Evolutionary conservation across 1,140 invertebrate species (phyloP).

Genomic region (Chymomyza costata): DNA sequence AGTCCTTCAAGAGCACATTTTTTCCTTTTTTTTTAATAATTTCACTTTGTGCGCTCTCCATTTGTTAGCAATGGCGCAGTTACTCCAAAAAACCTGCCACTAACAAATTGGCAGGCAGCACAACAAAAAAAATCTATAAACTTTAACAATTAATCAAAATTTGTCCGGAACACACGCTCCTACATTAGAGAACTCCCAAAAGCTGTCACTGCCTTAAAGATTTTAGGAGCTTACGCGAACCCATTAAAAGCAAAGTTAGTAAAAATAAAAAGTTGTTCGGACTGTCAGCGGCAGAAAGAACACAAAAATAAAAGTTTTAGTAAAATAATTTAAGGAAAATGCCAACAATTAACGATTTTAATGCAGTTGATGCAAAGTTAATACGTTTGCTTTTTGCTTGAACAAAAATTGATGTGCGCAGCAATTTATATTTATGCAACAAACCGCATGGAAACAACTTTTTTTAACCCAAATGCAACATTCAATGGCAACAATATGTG

Average conservation of each 20-base stretch:
- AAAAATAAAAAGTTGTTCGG: constrained; percentile 1
- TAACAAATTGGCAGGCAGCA: constrained; percentile 31
- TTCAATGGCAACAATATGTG: constrained; percentile 24
- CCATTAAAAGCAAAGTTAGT: constrained; percentile 20
- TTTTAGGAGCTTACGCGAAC: constrained; percentile 20
- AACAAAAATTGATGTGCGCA: constrained; percentile 28
- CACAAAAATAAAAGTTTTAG: constrained; percentile 3
- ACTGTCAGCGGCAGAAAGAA: not conserved
- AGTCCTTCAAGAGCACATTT: too few relatives aligned
- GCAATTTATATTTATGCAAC: constrained; percentile 36
- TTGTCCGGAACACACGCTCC: not conserved
- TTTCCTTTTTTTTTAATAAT: too few relatives aligned
- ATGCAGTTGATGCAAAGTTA: too few relatives aligned
- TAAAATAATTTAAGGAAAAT: not conserved
- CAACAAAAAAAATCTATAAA: too few relatives aligned
- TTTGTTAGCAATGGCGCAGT: too few relatives aligned
- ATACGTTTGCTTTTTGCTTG: constrained; percentile 1
- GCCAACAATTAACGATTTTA: too few relatives aligned
- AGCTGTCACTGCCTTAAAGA: constrained; percentile 16
- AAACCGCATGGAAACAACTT: constrained; percentile 38
- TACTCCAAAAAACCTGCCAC: too few relatives aligned
- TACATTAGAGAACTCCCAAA: not conserved
- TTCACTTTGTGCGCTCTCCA: too few relatives aligned
- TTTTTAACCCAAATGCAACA: constrained; percentile 38
- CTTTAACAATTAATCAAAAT: constrained; percentile 41